Base-by-base conservation (phyloP, 2,113 vertebrate species). In the Amblyopsis rosae region DNA sequence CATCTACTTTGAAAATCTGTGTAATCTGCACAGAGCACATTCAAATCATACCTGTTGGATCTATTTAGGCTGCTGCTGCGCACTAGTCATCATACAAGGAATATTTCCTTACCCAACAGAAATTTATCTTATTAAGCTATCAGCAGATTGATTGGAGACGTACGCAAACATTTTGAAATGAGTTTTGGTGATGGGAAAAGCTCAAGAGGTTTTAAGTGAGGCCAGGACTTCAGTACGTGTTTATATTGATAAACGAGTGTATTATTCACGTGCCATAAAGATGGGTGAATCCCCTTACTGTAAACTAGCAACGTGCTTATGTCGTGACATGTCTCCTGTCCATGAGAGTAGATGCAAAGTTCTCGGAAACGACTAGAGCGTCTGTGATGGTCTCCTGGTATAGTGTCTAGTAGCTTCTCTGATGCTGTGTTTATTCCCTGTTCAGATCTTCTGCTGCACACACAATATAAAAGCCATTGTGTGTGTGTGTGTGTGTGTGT, bases 251-350 rank as follows among this genome's bases (percentile, higher is more conserved):
- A 57, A 86, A 81, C 16, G 55, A 82, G 75, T 82, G 62, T 85
- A 82, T 72, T 85, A 70, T 81, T 83, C 80, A 86, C 51, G 87
- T 92, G 87, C 89, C 92, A 93, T 92, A 86, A 81, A 71, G 72
- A 80, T 69, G 80, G 86, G 80, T 82, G 74, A 85, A 78, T 75
- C 72, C 72, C 79, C 72, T 80, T 70, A 68, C 70, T 82, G 79
- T 86, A 79, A 83, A 83, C 73, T 81, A 83, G 88, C 76, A 79
- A 89, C 85, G 89, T 87, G 81, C 85, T 82, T 50, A 50, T 59
- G 67, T 80, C 55, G 53, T 79, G 60, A 69, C 49, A 50, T 49
- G 49, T 78, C 76, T 77, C 62, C 65, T 82, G 82, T 82, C 76
- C 68, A 80, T 75, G 35, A 62, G 57, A 81, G 35, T 53, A 72